Evolutionary conservation across 2,888 invertebrate species (phyloP).

Genomic region (Mechanitis mazaeus): DNA sequence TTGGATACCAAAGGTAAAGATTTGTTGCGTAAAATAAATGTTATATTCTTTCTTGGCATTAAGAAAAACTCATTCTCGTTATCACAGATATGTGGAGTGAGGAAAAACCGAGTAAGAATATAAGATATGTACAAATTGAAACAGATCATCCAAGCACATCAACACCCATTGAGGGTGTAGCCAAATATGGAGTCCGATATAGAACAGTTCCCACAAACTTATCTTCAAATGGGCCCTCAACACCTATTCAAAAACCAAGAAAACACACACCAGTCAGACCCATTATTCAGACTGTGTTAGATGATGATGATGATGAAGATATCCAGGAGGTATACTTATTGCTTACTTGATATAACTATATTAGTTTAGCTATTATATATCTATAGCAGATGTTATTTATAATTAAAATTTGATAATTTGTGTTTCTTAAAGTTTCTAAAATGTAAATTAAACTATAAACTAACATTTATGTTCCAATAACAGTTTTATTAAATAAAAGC

Average conservation of each 20-base stretch:
- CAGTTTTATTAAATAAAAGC: too few species aligned
- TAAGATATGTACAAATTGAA: constrained; percentile 61
- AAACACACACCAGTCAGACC: constrained; percentile 53
- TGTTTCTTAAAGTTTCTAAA: too few species aligned
- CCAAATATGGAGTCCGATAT: constrained; percentile 36
- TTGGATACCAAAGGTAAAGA: constrained; percentile 54
- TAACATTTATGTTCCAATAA: too few species aligned
- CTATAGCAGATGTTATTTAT: too few species aligned
- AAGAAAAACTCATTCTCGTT: neutral
- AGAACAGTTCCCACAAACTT: constrained; percentile 50
- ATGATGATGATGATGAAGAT: constrained; percentile 55
- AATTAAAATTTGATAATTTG: too few species aligned
- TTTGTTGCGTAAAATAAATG: neutral
- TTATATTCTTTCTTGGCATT: too few species aligned
- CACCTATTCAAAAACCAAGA: constrained; percentile 49
- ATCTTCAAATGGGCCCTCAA: constrained; percentile 44
- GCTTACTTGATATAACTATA: neutral
- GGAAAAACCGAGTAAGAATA: constrained; percentile 45
- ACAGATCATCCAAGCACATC: constrained; percentile 61
- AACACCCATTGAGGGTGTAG: constrained; percentile 51
- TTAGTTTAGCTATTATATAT: neutral
- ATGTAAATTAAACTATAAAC: too few species aligned
- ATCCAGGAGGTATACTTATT: constrained; percentile 46
- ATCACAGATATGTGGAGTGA: constrained; percentile 32
- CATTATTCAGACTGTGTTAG: constrained; percentile 48